phyloP scores from a whole-genome alignment of 2,888 invertebrate genomes.

The Acrobasis suavella region DNA sequence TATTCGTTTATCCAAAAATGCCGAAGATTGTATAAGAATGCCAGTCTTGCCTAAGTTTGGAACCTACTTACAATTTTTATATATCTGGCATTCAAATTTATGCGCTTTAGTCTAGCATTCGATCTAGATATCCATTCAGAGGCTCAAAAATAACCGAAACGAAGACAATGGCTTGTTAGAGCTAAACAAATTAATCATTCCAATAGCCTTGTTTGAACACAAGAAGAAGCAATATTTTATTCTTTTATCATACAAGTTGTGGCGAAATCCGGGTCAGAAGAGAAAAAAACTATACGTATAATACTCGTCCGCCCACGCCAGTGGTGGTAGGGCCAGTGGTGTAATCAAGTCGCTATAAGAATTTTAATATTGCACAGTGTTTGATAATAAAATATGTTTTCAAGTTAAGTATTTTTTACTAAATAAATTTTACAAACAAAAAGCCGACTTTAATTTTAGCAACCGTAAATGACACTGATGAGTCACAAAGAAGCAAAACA shows the following conservation, averaged over 20 bases:
- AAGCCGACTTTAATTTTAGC: too few relatives aligned
- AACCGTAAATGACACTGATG: too few relatives aligned
- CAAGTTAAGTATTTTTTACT: too few relatives aligned
- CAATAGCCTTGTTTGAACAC: constrained; percentile 13
- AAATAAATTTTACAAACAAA: too few relatives aligned
- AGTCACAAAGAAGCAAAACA: too few relatives aligned
- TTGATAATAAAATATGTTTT: too few relatives aligned
- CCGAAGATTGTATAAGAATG: too few relatives aligned
- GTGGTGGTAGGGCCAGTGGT: constrained; percentile 6
- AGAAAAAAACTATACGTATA: neutral
- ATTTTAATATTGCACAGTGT: constrained; percentile 1
- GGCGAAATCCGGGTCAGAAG: constrained; percentile 17
- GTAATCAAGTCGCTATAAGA: neutral
- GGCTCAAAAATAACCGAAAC: neutral
- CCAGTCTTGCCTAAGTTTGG: too few relatives aligned
- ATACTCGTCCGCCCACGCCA: constrained; percentile 10
- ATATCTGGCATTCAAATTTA: too few relatives aligned
- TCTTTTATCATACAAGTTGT: constrained; percentile 17
- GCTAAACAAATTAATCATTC: constrained; percentile 2
- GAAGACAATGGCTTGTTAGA: neutral
- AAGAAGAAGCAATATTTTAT: constrained; percentile 15
- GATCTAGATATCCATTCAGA: neutral
- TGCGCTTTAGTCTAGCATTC: too few relatives aligned
- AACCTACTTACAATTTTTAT: too few relatives aligned
- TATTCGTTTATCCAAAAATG: too few relatives aligned